These are phyloP conservation scores for Falco novaeseelandiae DNA, from an alignment of 2,797 vertebrate genomes.

Conservation along the genomic window DNA sequence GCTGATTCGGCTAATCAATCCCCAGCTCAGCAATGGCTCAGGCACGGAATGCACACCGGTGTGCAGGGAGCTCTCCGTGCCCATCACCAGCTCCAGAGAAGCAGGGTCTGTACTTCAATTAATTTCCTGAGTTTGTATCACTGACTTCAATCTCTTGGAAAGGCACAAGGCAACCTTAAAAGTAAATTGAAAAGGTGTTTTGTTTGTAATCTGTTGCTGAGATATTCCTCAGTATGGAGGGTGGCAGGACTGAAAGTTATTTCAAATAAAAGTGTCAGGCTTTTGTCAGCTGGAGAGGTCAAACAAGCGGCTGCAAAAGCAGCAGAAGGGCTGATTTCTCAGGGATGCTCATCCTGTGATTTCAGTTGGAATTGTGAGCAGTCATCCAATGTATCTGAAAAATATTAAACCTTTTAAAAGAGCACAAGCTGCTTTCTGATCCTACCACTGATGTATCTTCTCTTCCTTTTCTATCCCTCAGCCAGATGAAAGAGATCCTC, in stretches of 20 bases:
- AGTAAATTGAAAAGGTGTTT: background rate
- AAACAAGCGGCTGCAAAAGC: background rate
- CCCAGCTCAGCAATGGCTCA: accelerated
- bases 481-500: background rate
- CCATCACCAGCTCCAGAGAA: background rate
- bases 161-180: background rate
- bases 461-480: background rate
- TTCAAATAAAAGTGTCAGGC: background rate
- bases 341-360: background rate
- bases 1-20: background rate
- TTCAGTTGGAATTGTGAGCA: background rate
- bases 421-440: background rate
- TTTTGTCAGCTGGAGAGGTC: background rate
- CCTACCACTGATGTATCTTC: background rate
- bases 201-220: background rate
- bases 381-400: background rate
- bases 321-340: background rate
- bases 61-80: background rate
- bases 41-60: background rate
- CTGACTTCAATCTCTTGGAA: background rate
- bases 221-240: background rate
- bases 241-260: background rate
- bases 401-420: background rate
- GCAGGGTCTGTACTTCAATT: background rate
- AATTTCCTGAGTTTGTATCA: background rate